Evolutionary conservation across 2,888 invertebrate genomes (phyloP), one percentile per base, ranked within the genome.

Genomic region (Leucozona laternaria): DNA sequence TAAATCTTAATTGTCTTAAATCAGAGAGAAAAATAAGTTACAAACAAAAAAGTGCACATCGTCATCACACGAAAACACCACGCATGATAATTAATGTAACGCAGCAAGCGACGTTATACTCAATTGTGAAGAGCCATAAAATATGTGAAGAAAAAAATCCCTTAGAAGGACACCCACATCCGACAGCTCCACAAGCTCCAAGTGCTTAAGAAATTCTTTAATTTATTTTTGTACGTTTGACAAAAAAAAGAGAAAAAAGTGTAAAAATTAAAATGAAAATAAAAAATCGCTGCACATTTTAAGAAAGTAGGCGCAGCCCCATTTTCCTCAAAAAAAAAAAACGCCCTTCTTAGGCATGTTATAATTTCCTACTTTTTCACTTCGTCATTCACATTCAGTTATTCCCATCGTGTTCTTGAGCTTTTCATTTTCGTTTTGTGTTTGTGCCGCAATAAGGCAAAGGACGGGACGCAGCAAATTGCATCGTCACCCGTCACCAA

Each of bases 311-410:
- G 77, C 70, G 55, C 68, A 48, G 77, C 77, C 72, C 76, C 22
- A 72, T 80, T 85, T 40, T 62, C 48, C 2, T 53, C n/a, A n/a
- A n/a, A n/a, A n/a, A n/a, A n/a, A n/a, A n/a, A 22, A 22, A 50
- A 68, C 72, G 77, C 68, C 80, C 72, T 78, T 73, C 80, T n/a
- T n/a, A n/a, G n/a, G 62, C 70, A 60, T 72, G 77, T 50, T 62
- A 77, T 85, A 80, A 80, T 78, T 80, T 81, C 43, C 53, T 71
- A 72, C 55, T 83, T 83, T 83, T 73, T 58, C 62, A 75, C 73
- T 50, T 77, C 22, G 40, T 11, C 53, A 53, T 53, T 53, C 75
- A 55, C 28, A 15, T 31, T 50, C 22, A 66, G 17, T 43, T 62
- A 62, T 58, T 50, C 34, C 31, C 55, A 34, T 58, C 22, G 28